Evolutionary conservation across 2,888 invertebrate species (phyloP).

Genomic region (Dendrolimus pini): DNA sequence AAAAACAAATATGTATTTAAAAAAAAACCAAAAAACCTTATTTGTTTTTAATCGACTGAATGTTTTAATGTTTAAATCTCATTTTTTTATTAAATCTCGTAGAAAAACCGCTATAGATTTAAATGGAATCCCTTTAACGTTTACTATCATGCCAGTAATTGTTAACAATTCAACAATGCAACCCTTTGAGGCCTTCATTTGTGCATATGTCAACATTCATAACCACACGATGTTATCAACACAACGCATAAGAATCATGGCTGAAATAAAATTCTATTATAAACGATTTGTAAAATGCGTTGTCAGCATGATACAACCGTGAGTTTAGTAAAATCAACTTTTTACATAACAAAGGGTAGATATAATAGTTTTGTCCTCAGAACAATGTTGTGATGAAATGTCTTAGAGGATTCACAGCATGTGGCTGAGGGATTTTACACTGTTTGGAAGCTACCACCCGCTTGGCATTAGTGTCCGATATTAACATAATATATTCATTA

Average conservation of each 20-base stretch:
- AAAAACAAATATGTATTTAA: too few species aligned
- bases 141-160: conserved; percentile 43
- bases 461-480: conserved; percentile 35
- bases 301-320: conserved; percentile 69
- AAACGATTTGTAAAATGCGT: conserved; percentile 66
- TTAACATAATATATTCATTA: conserved; percentile 61
- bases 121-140: too few species aligned
- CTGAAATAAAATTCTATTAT: conserved; percentile 60
- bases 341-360: conserved; percentile 38
- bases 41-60: too few species aligned
- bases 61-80: neutral
- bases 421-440: conserved; percentile 46
- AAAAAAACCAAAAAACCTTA: too few species aligned
- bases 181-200: conserved; percentile 43
- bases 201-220: conserved; percentile 57
- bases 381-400: conserved; percentile 61
- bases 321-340: conserved; percentile 41
- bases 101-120: too few species aligned
- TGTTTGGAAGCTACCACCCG: conserved; percentile 63
- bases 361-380: conserved; percentile 57
- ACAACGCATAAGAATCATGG: conserved; percentile 34
- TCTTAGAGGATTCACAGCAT: conserved; percentile 60
- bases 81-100: too few species aligned
- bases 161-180: conserved; percentile 41
- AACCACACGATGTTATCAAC: conserved; percentile 57